These are phyloP conservation scores for Trypoxylon attenuatum DNA, from an alignment of 2,888 invertebrate species.

Conservation along the genomic window DNA sequence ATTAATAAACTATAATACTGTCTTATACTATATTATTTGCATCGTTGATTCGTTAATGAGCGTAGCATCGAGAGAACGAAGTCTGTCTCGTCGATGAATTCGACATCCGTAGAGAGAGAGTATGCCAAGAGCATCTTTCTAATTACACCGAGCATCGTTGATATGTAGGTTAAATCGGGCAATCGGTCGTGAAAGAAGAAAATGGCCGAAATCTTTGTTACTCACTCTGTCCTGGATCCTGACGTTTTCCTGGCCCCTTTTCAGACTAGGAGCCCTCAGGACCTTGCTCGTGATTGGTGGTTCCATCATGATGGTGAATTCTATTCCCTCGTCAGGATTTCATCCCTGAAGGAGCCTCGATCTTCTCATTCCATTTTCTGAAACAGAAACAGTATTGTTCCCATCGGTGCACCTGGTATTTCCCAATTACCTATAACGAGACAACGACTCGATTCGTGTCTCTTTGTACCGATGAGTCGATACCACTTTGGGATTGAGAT, in stretches of 20 bases:
- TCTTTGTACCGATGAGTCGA: too few species aligned
- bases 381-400: conserved; percentile 15
- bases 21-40: too few species aligned
- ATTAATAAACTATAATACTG: too few species aligned
- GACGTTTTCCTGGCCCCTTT: conserved; percentile 87
- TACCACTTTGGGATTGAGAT: too few species aligned
- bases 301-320: conserved; percentile 61
- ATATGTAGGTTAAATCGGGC: neutral
- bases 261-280: conserved; percentile 85
- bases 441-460: too few species aligned
- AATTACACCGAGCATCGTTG: neutral
- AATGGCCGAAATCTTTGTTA: conserved; percentile 50
- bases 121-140: neutral
- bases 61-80: neutral
- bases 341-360: conserved; percentile 51
- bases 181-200: neutral
- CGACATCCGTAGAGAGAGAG: neutral
- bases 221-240: conserved; percentile 87
- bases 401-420: too few species aligned
- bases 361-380: conserved; percentile 55
- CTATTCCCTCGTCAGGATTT: conserved; percentile 61
- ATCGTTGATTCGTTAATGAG: neutral
- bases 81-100: neutral
- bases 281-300: conserved; percentile 79
- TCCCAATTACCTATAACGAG: too few species aligned